These are phyloP conservation scores for Heliconius congener DNA, from an alignment of 1,140 invertebrate genomes.

Conservation along the genomic window DNA sequence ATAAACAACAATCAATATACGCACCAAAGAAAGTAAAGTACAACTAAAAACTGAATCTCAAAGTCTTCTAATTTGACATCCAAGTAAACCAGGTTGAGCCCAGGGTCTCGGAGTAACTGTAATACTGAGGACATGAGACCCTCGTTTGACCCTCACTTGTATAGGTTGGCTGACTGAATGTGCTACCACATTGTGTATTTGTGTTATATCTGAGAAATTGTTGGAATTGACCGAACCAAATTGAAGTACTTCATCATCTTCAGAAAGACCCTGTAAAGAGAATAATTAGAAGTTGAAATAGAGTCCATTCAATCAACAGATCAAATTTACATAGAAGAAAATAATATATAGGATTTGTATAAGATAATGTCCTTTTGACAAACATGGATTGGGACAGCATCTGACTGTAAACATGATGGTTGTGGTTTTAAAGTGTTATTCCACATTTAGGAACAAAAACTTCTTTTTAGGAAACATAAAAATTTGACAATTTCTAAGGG, in stretches of 20 bases:
- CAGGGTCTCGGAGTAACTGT: constrained; percentile 86
- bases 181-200: constrained; percentile 87
- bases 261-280: constrained; percentile 87
- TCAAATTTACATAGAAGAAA: too few relatives aligned
- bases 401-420: too few relatives aligned
- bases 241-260: constrained; percentile 88
- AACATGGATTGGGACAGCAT: too few relatives aligned
- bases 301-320: too few relatives aligned
- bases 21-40: background rate
- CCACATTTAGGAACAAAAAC: too few relatives aligned
- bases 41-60: background rate
- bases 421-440: too few relatives aligned
- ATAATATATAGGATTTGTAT: too few relatives aligned
- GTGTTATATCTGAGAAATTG: constrained; percentile 88
- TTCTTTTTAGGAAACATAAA: too few relatives aligned
- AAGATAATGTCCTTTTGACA: too few relatives aligned
- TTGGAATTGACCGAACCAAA: constrained; percentile 91
- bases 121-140: constrained; percentile 77
- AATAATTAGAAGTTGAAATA: too few relatives aligned
- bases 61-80: constrained; percentile 83
- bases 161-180: constrained; percentile 86
- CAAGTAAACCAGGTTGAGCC: constrained; percentile 88
- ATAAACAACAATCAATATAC: too few relatives aligned
- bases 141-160: constrained; percentile 84
- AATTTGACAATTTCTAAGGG: too few relatives aligned